phyloP scores from a whole-genome alignment of 2,113 vertebrate genomes.

The Crotalus viridis region DNA sequence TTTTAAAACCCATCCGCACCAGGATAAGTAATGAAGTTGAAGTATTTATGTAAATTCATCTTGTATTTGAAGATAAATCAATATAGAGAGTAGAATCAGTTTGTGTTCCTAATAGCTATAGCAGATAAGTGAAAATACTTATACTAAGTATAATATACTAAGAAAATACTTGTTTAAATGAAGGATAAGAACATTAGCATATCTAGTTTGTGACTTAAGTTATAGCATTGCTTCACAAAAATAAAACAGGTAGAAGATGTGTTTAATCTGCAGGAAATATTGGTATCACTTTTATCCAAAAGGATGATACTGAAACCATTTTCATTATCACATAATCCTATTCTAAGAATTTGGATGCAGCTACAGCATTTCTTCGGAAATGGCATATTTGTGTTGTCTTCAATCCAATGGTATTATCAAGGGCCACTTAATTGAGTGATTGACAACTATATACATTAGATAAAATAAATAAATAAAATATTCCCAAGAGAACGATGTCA shows the following conservation, averaged over 20 bases:
- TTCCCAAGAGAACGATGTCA: no score
- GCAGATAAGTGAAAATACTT: not conserved
- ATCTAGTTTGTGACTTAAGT: not conserved
- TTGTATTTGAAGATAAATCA: not conserved
- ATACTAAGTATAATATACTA: no score
- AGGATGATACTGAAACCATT: not conserved
- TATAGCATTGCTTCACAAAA: not conserved
- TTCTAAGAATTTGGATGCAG: not conserved
- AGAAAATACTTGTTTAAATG: not conserved
- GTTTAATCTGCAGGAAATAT: not conserved
- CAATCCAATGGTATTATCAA: not conserved
- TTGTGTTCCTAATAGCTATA: not conserved
- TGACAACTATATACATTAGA: no score
- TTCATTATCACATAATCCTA: not conserved
- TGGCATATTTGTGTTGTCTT: constrained; percentile 18
- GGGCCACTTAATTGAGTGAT: no score
- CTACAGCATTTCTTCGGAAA: not conserved
- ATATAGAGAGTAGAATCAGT: not conserved
- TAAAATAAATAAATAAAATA: no score
- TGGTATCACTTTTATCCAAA: not conserved
- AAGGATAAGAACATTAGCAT: not conserved
- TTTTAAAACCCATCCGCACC: not conserved
- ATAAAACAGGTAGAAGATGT: not conserved
- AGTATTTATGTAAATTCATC: not conserved
- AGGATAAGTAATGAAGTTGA: not conserved